phyloP scores from a whole-genome alignment of 2,888 invertebrate species.

The Idaea straminata region DNA sequence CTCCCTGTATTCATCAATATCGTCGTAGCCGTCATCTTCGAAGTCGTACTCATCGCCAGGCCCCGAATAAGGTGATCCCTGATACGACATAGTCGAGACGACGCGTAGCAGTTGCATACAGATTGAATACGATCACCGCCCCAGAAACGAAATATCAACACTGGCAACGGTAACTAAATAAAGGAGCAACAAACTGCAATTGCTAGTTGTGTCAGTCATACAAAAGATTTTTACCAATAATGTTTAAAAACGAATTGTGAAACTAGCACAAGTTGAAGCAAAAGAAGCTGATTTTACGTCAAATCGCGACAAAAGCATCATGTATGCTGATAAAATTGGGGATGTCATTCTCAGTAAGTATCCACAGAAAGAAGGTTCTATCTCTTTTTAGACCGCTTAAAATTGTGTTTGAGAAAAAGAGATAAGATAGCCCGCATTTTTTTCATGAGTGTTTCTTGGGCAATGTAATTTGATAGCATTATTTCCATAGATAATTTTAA shows the following conservation, averaged over 20 bases:
- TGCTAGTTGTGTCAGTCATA: slow-evolving; percentile 65
- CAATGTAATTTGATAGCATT: slow-evolving; percentile 5
- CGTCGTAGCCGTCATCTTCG: slow-evolving; percentile 86
- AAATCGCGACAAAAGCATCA: slow-evolving; percentile 65
- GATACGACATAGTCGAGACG: slow-evolving; percentile 82
- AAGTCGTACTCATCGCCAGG: slow-evolving; percentile 86
- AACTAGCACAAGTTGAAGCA: slow-evolving; percentile 64
- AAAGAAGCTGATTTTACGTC: slow-evolving; percentile 70
- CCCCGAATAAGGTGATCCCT: slow-evolving; percentile 84
- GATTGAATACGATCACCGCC: slow-evolving; percentile 68
- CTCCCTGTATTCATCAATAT: slow-evolving; percentile 84
- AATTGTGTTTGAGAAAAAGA: neutral
- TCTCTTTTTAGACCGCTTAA: neutral
- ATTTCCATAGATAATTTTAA: slow-evolving; percentile 41
- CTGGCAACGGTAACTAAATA: slow-evolving; percentile 40
- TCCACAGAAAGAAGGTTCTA: neutral
- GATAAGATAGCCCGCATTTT: neutral
- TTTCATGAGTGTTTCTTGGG: neutral
- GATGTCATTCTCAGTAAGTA: neutral
- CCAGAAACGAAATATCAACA: slow-evolving; percentile 61
- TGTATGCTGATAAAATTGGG: slow-evolving; percentile 33
- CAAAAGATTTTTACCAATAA: slow-evolving; percentile 56
- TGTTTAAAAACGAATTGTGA: slow-evolving; percentile 54
- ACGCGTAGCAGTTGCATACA: slow-evolving; percentile 80
- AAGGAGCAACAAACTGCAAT: slow-evolving; percentile 51